These are phyloP conservation scores for Biston betularia DNA, from an alignment of 2,888 invertebrate species.

Conservation along the genomic window DNA sequence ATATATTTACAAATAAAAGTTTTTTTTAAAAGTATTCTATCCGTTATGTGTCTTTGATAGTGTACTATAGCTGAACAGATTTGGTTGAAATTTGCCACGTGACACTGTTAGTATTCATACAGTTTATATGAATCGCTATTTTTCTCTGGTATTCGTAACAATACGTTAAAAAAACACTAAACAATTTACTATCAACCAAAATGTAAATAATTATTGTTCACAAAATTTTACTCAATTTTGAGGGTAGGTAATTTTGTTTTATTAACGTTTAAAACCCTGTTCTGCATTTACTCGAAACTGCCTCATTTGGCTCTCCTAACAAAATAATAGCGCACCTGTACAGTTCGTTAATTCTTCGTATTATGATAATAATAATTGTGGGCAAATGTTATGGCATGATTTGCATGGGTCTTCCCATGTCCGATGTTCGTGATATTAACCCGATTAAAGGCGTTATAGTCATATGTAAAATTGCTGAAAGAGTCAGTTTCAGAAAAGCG, in stretches of 20 bases:
- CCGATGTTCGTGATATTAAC: constrained; percentile 1
- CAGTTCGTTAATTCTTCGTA: constrained; percentile 32
- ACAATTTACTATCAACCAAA: background rate
- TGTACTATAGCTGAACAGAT: no score
- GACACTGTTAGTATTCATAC: no score
- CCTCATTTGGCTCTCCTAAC: constrained; percentile 34
- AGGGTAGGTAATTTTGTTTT: background rate
- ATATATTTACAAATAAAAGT: no score
- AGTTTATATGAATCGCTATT: no score
- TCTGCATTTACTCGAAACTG: constrained; percentile 8
- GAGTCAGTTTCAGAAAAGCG: no score
- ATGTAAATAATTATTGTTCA: background rate
- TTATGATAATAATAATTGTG: constrained; percentile 34
- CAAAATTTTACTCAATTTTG: background rate
- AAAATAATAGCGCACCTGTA: constrained; percentile 34
- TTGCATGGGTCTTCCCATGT: constrained; percentile 24
- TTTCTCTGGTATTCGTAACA: no score
- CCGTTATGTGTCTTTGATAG: no score
- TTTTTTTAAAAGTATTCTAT: no score
- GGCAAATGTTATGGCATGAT: constrained; percentile 38
- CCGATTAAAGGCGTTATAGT: background rate
- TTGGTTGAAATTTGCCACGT: no score
- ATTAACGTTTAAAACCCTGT: constrained; percentile 15
- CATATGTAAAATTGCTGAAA: no score
- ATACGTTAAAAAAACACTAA: no score